Conservation (phyloP, 2,888 invertebrate species). For the Prosopocoilus inquinatus region DNA sequence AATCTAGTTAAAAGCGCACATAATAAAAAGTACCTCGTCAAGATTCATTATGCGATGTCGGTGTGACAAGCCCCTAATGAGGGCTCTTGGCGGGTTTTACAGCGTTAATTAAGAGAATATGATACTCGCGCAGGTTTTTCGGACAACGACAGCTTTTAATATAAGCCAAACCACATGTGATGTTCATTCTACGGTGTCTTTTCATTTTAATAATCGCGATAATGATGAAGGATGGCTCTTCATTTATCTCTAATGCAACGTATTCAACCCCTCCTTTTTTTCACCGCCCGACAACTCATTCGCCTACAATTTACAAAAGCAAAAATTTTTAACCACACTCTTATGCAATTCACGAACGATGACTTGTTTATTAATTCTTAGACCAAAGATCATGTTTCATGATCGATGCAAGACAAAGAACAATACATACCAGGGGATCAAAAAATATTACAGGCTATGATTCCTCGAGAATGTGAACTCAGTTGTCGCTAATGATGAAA, state of each 20-base stretch:
- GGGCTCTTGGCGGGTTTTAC: constrained; percentile 49
- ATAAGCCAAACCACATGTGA: constrained; percentile 37
- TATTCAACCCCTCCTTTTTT: too few relatives aligned
- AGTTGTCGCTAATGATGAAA: too few relatives aligned
- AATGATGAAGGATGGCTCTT: constrained; percentile 28
- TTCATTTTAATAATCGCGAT: constrained; percentile 29
- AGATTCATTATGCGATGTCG: constrained; percentile 50
- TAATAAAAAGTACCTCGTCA: constrained; percentile 50
- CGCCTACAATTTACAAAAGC: too few relatives aligned
- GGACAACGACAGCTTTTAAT: constrained; percentile 43
- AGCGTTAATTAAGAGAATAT: constrained; percentile 51
- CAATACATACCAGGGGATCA: too few relatives aligned
- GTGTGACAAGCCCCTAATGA: constrained; percentile 50
- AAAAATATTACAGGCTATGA: too few relatives aligned
- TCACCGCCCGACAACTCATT: too few relatives aligned
- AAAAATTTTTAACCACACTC: too few relatives aligned
- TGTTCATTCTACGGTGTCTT: constrained; percentile 27
- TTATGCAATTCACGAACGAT: too few relatives aligned
- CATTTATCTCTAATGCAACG: constrained; percentile 12
- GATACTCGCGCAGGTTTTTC: constrained; percentile 45
- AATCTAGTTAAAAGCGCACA: constrained; percentile 47
- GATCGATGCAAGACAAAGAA: too few relatives aligned
- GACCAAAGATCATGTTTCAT: too few relatives aligned
- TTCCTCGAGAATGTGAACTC: too few relatives aligned
- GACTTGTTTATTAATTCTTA: too few relatives aligned